Conservation (phyloP, 1,140 invertebrate genomes). For the Hyles vespertilio region DNA sequence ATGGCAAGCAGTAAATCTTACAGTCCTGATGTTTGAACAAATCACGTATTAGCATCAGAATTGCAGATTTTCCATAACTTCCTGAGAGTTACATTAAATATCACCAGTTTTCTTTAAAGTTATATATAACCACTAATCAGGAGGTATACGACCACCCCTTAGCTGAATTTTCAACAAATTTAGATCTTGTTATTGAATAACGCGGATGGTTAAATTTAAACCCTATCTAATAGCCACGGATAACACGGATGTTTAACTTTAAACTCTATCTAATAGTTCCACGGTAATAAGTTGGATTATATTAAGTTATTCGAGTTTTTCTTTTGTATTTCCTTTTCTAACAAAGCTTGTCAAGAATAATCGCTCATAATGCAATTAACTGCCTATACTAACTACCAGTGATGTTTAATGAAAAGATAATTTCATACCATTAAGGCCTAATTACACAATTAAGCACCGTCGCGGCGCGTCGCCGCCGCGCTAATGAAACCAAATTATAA, state of each 20-base stretch:
- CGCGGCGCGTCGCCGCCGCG: conserved; percentile 14
- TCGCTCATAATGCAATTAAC: neutral
- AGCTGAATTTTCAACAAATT: too few relatives aligned
- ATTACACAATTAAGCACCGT: neutral
- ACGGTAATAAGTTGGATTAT: neutral
- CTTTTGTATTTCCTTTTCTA: neutral
- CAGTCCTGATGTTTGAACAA: too few relatives aligned
- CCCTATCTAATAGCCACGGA: neutral
- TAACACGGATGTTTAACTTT: too few relatives aligned
- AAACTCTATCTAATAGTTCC: neutral
- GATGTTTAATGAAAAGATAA: neutral
- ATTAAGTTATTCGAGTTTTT: neutral
- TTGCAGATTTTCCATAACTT: too few relatives aligned
- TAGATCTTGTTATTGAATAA: too few relatives aligned
- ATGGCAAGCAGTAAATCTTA: too few relatives aligned
- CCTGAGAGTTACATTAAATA: too few relatives aligned
- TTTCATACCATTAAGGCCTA: neutral
- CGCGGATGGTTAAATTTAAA: neutral
- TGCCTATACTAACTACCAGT: neutral
- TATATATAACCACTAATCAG: too few relatives aligned
- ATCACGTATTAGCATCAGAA: too few relatives aligned
- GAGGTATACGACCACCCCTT: too few relatives aligned
- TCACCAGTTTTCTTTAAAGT: too few relatives aligned
- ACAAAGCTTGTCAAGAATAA: neutral
- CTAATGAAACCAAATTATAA: conserved; percentile 34